phyloP scores from a whole-genome alignment of 2,888 invertebrate genomes.

The Platycheirus albimanus region DNA sequence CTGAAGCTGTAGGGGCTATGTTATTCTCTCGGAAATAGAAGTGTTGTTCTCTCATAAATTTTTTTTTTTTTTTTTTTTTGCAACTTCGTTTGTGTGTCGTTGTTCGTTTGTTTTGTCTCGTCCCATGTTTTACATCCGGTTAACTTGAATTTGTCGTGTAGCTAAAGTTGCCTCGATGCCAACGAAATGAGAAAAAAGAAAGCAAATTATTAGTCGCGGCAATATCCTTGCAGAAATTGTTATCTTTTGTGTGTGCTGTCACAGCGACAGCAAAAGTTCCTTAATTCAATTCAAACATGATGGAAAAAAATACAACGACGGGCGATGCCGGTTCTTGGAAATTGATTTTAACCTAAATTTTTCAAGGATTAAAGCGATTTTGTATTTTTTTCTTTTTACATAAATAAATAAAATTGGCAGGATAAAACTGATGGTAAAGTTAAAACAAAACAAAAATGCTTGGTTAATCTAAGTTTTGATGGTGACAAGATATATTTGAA shows the following conservation, averaged over 20 bases:
- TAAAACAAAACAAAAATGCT: neutral
- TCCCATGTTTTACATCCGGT: slow-evolving; percentile 47
- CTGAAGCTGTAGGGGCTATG: slow-evolving; percentile 1
- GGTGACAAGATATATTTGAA: neutral
- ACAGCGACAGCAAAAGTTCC: slow-evolving; percentile 1
- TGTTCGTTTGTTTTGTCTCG: slow-evolving; percentile 49
- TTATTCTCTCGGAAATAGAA: slow-evolving; percentile 37
- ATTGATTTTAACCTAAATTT: neutral
- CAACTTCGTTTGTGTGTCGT: slow-evolving; percentile 6
- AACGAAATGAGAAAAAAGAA: slow-evolving; percentile 59
- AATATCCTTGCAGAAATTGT: slow-evolving; percentile 45
- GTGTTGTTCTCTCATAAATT: slow-evolving; percentile 34
- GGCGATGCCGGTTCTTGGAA: slow-evolving; percentile 10
- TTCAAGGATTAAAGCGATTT: neutral
- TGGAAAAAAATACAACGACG: slow-evolving; percentile 6
- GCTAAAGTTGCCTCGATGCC: slow-evolving; percentile 41
- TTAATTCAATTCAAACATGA: slow-evolving; percentile 5
- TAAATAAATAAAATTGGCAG: neutral
- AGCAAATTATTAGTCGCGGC: slow-evolving; percentile 60
- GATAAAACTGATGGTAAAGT: neutral
- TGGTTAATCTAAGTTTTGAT: neutral
- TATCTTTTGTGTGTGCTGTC: slow-evolving; percentile 24
- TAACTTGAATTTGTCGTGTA: slow-evolving; percentile 64
- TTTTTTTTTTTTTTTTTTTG: slow-evolving; percentile 4
- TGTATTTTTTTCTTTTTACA: neutral